Evolutionary conservation across 2,888 invertebrate species (phyloP).

Genomic region (Cerceris rybyensis): DNA sequence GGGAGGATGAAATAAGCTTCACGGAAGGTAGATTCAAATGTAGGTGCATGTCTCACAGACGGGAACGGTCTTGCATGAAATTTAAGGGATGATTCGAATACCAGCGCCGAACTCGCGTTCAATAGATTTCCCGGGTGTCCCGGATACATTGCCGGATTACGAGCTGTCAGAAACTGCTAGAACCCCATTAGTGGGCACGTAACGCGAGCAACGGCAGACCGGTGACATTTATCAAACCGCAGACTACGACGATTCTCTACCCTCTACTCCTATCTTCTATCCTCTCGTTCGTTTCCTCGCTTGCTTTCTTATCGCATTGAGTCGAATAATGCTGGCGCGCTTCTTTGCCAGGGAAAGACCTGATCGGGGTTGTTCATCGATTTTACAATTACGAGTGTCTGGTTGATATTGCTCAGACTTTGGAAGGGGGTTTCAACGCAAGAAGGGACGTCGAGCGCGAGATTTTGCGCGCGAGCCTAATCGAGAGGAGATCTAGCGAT

Average conservation of each 20-base stretch:
- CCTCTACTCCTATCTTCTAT: too few relatives aligned
- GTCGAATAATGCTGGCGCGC: constrained; percentile 1
- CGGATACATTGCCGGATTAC: constrained; percentile 24
- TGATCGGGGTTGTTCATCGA: constrained; percentile 27
- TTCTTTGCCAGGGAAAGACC: neutral
- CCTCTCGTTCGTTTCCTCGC: constrained; percentile 4
- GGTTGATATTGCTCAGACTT: too few relatives aligned
- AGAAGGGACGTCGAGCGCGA: too few relatives aligned
- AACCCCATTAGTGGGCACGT: constrained; percentile 14
- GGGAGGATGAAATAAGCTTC: neutral
- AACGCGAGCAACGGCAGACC: neutral
- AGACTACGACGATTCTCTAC: neutral
- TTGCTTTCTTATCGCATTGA: constrained; percentile 21
- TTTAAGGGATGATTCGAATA: neutral
- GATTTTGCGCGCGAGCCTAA: too few relatives aligned
- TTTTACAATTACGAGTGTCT: constrained; percentile 18
- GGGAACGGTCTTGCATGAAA: neutral
- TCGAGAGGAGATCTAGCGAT: too few relatives aligned
- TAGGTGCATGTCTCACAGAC: too few relatives aligned
- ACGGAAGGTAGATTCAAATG: neutral
- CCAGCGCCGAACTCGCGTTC: neutral
- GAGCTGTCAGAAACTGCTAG: constrained; percentile 31
- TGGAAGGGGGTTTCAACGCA: too few relatives aligned
- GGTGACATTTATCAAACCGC: constrained; percentile 10
- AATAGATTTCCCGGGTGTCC: constrained; percentile 13